Conservation (phyloP, 30 jellyfish, hydroid and myxozoan species). For the Turritopsis rubra region DNA sequence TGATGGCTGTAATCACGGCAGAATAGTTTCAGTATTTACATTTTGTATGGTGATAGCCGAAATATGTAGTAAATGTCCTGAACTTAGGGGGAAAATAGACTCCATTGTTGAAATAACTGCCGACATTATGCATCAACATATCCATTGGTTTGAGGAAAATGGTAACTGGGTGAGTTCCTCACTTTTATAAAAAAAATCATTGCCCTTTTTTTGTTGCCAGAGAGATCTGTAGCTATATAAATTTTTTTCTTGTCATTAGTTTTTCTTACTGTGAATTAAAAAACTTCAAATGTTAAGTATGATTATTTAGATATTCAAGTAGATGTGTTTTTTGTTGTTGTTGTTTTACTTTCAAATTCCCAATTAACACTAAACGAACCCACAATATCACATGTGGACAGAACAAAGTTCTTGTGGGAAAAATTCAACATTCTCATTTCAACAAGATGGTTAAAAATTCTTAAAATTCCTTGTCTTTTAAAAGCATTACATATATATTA, state of each 20-base stretch:
- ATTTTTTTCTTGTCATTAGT: no score
- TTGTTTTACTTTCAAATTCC: no score
- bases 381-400: no score
- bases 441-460: background rate
- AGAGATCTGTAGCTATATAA: no score
- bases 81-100: constrained; percentile 26
- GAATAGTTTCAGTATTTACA: constrained; percentile 50
- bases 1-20: constrained; percentile 47
- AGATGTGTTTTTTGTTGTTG: no score
- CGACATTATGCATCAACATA: background rate
- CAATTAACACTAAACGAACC: no score
- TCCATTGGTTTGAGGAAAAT: constrained; percentile 28
- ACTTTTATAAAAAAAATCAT: no score
- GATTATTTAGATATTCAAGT: no score
- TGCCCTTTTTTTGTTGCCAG: background rate
- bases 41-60: constrained; percentile 23
- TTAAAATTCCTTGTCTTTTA: background rate
- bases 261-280: no score
- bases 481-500: background rate
- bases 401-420: background rate
- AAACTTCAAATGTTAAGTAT: no score
- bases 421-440: background rate
- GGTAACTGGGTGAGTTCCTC: constrained; percentile 56
- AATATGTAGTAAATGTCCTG: constrained; percentile 20
- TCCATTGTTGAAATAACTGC: constrained; percentile 23